phyloP scores from a whole-genome alignment of 2,888 invertebrate species.

The Zaprionus bogoriensis region DNA sequence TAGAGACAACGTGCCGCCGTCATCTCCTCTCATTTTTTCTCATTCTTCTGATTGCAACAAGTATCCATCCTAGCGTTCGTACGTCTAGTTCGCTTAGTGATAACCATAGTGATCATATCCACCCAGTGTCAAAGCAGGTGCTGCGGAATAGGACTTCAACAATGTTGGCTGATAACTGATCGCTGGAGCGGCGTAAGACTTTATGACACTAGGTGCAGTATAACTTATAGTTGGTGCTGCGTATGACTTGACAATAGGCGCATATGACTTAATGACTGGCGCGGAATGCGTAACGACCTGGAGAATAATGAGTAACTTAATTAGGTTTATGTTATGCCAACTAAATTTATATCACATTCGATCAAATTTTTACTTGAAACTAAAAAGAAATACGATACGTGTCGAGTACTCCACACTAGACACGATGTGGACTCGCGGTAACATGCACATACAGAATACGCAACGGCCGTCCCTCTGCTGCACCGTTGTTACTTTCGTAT shows the following conservation, averaged over 20 bases:
- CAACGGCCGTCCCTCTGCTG: no score
- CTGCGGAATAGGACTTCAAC: conserved; percentile 66
- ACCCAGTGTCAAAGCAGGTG: conserved; percentile 44
- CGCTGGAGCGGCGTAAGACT: conserved; percentile 71
- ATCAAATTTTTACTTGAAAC: background rate
- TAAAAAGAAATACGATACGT: no score
- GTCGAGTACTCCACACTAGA: no score
- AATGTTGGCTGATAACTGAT: conserved; percentile 67
- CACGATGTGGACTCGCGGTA: no score
- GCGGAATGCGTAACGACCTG: conserved; percentile 75
- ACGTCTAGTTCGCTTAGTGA: conserved; percentile 52
- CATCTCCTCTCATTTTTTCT: conserved; percentile 23
- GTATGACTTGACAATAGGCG: conserved; percentile 55
- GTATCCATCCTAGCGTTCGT: no score
- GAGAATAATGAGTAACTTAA: no score
- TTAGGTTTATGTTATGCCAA: no score
- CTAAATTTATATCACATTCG: background rate
- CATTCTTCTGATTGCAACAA: background rate
- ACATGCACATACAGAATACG: no score
- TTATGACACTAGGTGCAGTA: conserved; percentile 58
- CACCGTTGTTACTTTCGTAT: no score
- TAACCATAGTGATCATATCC: conserved; percentile 68
- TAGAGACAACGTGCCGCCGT: conserved; percentile 54
- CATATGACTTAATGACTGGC: conserved; percentile 70
- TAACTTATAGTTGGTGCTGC: conserved; percentile 68